Conservation (phyloP, 2,113 vertebrate species). For the Benitochromis conjunctus region DNA sequence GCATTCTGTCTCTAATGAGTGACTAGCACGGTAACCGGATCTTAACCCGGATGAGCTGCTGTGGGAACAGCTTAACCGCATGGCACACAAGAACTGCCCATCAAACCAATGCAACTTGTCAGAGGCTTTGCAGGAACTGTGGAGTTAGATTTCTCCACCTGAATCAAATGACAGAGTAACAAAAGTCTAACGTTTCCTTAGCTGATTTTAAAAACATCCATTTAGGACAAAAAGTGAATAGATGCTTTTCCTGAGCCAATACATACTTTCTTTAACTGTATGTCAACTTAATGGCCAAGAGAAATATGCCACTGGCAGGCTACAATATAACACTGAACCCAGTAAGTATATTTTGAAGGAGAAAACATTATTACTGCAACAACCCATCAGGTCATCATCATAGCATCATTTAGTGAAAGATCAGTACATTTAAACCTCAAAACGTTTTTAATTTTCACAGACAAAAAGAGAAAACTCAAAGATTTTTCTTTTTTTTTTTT, state of each 20-base stretch:
- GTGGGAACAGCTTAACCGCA: not conserved
- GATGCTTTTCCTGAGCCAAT: not conserved
- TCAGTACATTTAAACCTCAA: not conserved
- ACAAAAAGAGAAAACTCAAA: constrained; percentile 34
- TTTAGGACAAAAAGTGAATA: not conserved
- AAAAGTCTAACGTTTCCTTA: not conserved
- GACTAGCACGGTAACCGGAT: not conserved
- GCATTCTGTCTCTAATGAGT: not conserved
- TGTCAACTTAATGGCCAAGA: not conserved
- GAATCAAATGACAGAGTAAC: not conserved
- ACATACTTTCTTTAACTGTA: not conserved
- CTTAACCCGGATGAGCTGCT: not conserved
- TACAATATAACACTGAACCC: not conserved
- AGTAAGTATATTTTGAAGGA: not conserved
- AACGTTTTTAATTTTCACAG: not conserved
- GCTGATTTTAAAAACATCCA: not conserved
- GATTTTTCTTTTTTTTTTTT: constrained; percentile 15
- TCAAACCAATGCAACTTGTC: not conserved
- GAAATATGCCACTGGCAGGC: not conserved
- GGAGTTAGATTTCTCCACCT: not conserved
- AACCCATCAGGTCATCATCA: not conserved
- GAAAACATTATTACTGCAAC: not conserved
- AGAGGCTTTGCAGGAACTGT: not conserved
- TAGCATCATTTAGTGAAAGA: not conserved
- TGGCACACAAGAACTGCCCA: not conserved